Base-by-base conservation (phyloP, 2,113 vertebrate genomes). In the Calidris pygmaea region DNA sequence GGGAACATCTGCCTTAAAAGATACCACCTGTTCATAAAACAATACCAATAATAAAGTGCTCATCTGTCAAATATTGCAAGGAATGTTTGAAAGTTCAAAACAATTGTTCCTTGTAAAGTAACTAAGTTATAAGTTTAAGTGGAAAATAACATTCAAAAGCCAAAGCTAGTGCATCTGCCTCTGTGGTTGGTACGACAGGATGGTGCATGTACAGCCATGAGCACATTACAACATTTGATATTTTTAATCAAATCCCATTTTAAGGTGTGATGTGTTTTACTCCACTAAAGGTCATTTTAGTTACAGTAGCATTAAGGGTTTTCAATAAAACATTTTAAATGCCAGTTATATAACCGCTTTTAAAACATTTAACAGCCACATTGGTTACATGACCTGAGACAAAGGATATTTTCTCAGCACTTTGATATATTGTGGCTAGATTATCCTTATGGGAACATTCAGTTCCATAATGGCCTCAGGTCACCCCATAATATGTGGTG, bases 321-420 rank as follows among this genome's bases (percentile, higher is more conserved):
- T 97, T 97, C 96, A 97, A 96, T 96, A 97, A 97, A 97, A 96
- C 95, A 96, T 97, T 94, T 97, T 96, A 97, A 97, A 97, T 96
- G 91, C 90, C 93, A 92, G 96, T 96, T 96, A 95, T 97, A 94
- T 97, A 97, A 97, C 97, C 89, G 96, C 97, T 97, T 97, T 97
- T 97, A 97, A 97, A 97, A 97, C 92, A 97, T 96, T 97, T 95
- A 97, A 95, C 93, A 94, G 95, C 91, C 96, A 92, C 95, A 58
- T 62, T 56, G 95, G 93, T 95, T 96, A 59, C 94, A 89, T 87
- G 97, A 97, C 92, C 95, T 97, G 90, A 97, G 96, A 97, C 96
- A 97, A 97, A 97, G 92, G 85, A 97, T 95, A 96, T 97, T 97
- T 97, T 95, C 93, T 93, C 87, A 90, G 83, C 50, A 39, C 68